phyloP scores from a whole-genome alignment of 2,797 vertebrate genomes.

The Fundulus diaphanus region DNA sequence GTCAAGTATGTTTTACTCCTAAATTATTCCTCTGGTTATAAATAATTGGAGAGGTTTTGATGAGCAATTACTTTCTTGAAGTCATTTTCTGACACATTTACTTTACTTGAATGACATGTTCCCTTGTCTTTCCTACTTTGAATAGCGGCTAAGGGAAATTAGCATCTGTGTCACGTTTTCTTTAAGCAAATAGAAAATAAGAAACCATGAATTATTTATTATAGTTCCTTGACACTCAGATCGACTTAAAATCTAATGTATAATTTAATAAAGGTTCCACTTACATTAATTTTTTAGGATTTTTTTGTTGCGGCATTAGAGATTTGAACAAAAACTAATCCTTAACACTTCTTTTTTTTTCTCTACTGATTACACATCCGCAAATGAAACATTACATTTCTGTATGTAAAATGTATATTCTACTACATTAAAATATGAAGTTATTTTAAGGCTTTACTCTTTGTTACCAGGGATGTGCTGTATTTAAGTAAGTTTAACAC shows the following conservation, averaged over 20 bases:
- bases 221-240: not conserved
- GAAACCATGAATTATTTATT: not conserved
- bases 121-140: not conserved
- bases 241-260: not conserved
- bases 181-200: not conserved
- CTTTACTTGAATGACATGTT: not conserved
- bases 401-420: no score
- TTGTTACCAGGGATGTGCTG: no score
- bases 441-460: no score
- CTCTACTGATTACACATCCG: no score
- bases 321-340: not conserved
- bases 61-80: not conserved
- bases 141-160: no score
- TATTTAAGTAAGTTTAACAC: not conserved
- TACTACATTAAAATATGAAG: no score
- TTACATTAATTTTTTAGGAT: not conserved
- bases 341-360: no score
- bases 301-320: not conserved
- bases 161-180: not conserved
- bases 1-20: not conserved
- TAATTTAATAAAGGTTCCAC: not conserved
- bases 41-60: not conserved
- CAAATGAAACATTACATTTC: no score
- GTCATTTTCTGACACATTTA: not conserved
- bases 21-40: not conserved